Percentiles rank a stretch among this genome's conserved stretches.
Evolutionary conservation across 2,113 vertebrate genomes (phyloP).

Genomic region (Rhagologus leucostigma): DNA sequence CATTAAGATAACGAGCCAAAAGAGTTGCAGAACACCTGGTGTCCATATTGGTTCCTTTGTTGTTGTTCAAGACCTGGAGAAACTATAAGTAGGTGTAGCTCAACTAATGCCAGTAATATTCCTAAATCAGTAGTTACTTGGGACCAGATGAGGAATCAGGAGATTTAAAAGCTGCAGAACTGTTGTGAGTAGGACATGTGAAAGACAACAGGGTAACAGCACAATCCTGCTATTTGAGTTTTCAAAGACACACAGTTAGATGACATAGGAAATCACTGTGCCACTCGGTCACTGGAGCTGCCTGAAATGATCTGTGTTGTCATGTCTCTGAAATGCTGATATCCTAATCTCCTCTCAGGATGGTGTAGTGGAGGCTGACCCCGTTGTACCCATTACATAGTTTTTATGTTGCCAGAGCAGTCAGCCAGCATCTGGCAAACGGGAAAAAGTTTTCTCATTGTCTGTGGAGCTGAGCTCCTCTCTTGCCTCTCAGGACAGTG

Average conservation of each 20-base stretch:
- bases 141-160: neutral
- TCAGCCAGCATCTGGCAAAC: neutral
- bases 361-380: neutral
- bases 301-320: neutral
- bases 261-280: neutral
- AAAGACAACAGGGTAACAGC: neutral
- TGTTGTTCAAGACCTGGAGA: neutral
- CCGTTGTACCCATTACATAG: fast-evolving
- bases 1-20: neutral
- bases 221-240: neutral
- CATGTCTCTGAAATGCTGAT: neutral
- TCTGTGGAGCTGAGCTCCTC: neutral
- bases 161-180: neutral
- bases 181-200: neutral
- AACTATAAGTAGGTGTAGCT: neutral
- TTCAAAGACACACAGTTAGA: neutral
- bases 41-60: neutral
- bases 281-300: neutral
- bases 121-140: neutral
- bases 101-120: neutral
- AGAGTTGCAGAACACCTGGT: neutral
- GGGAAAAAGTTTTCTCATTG: neutral
- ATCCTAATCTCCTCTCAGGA: neutral
- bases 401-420: neutral
- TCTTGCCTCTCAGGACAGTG: neutral